Evolutionary conservation across 2,888 invertebrate species (phyloP).

Genomic region (Drosophila vallismaia): DNA sequence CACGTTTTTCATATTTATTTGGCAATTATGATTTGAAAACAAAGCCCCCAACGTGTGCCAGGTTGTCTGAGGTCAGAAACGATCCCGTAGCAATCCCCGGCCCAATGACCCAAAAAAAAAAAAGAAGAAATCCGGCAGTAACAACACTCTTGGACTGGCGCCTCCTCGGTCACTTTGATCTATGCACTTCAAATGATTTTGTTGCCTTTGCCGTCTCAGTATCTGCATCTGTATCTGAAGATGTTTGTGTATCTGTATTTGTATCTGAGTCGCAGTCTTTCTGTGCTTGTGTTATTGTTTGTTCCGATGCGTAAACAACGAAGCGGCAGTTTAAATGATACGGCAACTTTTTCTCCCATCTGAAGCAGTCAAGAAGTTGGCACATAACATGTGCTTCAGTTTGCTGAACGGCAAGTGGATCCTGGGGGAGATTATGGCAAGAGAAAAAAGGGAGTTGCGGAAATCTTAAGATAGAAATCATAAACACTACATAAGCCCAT

Average conservation of each 20-base stretch:
- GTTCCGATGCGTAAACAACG: constrained; percentile 74
- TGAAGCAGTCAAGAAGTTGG: constrained; percentile 67
- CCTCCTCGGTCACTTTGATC: constrained; percentile 76
- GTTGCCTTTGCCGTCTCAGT: constrained; percentile 36
- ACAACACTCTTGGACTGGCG: constrained; percentile 47
- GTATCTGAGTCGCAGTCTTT: constrained; percentile 30
- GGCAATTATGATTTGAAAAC: constrained; percentile 49
- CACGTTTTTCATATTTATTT: constrained; percentile 72
- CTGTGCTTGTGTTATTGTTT: constrained; percentile 49
- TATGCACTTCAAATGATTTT: constrained; percentile 75
- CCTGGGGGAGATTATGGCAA: background rate
- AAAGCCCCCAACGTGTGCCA: constrained; percentile 64
- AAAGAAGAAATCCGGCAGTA: constrained; percentile 34
- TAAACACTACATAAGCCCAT: background rate
- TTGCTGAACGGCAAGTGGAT: background rate
- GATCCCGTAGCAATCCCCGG: constrained; percentile 37
- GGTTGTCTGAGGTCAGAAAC: constrained; percentile 72
- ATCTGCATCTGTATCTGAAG: constrained; percentile 13
- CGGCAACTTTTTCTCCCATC: constrained; percentile 68
- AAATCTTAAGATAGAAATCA: constrained; percentile 3
- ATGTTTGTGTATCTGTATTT: constrained; percentile 16
- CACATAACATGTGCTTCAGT: constrained; percentile 52
- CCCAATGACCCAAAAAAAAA: constrained; percentile 45
- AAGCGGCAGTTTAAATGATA: constrained; percentile 72
- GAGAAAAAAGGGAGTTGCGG: background rate